Percentiles rank a stretch among this genome's conserved stretches.
Conservation (phyloP, 2,888 invertebrate species). For the Drosophila subquinaria region DNA sequence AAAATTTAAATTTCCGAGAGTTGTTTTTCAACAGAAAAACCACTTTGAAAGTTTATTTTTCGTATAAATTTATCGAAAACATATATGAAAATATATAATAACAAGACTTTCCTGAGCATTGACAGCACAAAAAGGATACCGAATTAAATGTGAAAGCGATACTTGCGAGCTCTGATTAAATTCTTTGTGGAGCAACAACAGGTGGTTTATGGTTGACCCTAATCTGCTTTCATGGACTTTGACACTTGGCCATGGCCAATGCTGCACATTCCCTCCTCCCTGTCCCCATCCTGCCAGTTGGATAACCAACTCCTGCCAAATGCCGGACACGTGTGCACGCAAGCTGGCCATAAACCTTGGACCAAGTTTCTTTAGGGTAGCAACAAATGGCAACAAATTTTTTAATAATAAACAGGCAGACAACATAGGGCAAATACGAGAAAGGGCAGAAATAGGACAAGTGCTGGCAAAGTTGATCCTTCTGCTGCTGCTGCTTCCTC, state of each 20-base stretch:
- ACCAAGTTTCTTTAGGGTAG: slow-evolving; percentile 53
- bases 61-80: too few relatives aligned
- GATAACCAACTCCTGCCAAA: too few relatives aligned
- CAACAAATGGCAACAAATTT: slow-evolving; percentile 72
- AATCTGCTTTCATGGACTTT: slow-evolving; percentile 64
- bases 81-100: too few relatives aligned
- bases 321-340: slow-evolving; percentile 55
- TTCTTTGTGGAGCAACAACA: slow-evolving; percentile 39
- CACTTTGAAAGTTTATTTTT: too few relatives aligned
- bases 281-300: too few relatives aligned
- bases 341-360: slow-evolving; percentile 60
- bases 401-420: slow-evolving; percentile 69
- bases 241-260: slow-evolving; percentile 55
- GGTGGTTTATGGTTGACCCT: slow-evolving; percentile 65
- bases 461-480: slow-evolving; percentile 55
- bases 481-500: slow-evolving; percentile 37
- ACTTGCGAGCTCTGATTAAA: neutral
- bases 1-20: too few relatives aligned
- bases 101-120: neutral
- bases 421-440: slow-evolving; percentile 8
- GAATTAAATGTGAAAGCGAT: neutral
- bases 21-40: too few relatives aligned
- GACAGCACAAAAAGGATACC: neutral
- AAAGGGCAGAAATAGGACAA: slow-evolving; percentile 3
- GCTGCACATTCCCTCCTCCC: slow-evolving; percentile 20